phyloP scores from a whole-genome alignment of 2,797 vertebrate species.

The Malurus leucopterus region DNA sequence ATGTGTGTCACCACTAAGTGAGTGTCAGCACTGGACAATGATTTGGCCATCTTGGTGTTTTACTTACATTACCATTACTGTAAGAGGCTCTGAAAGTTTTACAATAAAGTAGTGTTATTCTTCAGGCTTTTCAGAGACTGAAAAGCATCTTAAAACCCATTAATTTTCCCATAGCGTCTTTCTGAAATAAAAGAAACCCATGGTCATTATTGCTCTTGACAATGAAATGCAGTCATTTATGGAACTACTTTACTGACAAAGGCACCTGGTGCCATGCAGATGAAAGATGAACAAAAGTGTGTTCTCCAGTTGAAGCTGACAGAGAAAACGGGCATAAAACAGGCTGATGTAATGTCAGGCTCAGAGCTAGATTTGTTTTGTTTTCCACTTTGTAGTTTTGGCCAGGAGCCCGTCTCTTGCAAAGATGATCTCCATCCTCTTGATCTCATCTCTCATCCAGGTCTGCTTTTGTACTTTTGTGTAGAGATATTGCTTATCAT shows the following conservation, averaged over 20 bases:
- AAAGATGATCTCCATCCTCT: neutral
- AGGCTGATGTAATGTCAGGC: neutral
- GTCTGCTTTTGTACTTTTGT: neutral
- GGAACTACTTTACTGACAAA: neutral
- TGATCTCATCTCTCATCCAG: neutral
- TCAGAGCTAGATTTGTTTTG: neutral
- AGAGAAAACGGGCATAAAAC: neutral
- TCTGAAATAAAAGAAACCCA: neutral
- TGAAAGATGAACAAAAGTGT: neutral
- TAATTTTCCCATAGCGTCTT: neutral
- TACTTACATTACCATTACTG: neutral
- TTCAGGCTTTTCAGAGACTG: neutral
- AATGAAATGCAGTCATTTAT: neutral
- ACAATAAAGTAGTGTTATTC: neutral
- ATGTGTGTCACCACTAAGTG: neutral
- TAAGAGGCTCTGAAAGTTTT: neutral
- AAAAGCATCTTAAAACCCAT: neutral
- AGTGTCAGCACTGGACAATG: neutral
- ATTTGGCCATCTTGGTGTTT: neutral
- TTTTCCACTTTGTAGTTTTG: neutral
- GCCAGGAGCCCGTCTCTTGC: neutral
- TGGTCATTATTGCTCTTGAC: neutral
- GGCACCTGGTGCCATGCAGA: neutral
- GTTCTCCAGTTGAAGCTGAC: neutral
- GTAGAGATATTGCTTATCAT: neutral